Conservation (phyloP, 1,140 invertebrate species). For the Prorops nasuta region DNA sequence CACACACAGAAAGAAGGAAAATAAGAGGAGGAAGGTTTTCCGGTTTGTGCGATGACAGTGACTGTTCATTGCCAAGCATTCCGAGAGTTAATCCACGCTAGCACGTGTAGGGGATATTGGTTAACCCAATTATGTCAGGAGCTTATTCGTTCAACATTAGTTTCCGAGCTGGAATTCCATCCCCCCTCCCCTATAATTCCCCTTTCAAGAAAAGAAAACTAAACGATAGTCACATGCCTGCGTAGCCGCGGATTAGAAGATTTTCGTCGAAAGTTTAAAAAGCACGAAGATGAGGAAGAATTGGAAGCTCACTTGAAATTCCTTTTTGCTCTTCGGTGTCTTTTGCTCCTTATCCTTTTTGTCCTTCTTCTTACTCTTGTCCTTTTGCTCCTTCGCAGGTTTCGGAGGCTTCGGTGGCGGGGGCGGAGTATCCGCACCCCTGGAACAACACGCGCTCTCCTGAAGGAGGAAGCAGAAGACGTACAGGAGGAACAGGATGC, state of each 20-base stretch:
- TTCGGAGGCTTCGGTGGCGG: slow-evolving; percentile 72
- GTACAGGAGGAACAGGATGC: slow-evolving; percentile 93
- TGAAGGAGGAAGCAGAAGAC: slow-evolving; percentile 95
- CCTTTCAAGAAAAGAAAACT: neutral
- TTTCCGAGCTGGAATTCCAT: too few species aligned
- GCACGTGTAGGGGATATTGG: too few species aligned
- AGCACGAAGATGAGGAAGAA: too few species aligned
- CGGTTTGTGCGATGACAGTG: too few species aligned
- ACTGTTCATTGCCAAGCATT: too few species aligned
- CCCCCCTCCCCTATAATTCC: too few species aligned
- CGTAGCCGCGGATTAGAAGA: too few species aligned
- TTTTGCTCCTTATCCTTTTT: slow-evolving; percentile 56
- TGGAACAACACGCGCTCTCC: slow-evolving; percentile 80
- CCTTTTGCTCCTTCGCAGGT: slow-evolving; percentile 71
- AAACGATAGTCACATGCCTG: too few species aligned
- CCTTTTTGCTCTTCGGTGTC: slow-evolving; percentile 60
- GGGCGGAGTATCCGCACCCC: slow-evolving; percentile 66
- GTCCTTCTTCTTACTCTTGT: slow-evolving; percentile 59
- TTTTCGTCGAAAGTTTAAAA: too few species aligned
- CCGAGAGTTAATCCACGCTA: too few species aligned
- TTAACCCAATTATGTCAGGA: slow-evolving; percentile 17
- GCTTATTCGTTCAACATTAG: neutral
- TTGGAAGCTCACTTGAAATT: slow-evolving; percentile 60
- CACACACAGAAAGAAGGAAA: too few species aligned
- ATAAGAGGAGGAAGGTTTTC: too few species aligned